Evolutionary conservation across 2,113 vertebrate genomes (phyloP).

Genomic region (Proteles cristata): DNA sequence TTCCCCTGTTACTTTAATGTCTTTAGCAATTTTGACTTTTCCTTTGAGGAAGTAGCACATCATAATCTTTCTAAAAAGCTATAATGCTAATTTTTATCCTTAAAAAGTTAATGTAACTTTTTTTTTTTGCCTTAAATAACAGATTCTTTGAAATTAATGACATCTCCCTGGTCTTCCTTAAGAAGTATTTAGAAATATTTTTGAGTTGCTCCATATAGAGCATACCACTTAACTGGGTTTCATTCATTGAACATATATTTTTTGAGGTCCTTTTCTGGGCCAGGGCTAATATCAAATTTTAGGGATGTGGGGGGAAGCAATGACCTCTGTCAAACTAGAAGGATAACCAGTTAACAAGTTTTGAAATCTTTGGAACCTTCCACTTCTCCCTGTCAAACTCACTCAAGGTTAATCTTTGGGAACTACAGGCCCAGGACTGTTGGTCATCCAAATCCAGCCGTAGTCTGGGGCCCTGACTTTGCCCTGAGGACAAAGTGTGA

Average conservation of each 20-base stretch:
- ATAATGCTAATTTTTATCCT: neutral
- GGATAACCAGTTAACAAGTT: neutral
- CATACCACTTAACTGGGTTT: conserved; percentile 39
- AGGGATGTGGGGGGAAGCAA: neutral
- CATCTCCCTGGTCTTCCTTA: neutral
- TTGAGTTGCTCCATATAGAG: neutral
- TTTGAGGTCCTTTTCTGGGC: conserved; percentile 2
- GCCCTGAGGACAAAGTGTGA: conserved; percentile 63
- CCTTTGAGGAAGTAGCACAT: neutral
- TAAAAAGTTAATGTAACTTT: neutral
- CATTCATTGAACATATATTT: conserved; percentile 33
- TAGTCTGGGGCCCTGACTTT: conserved; percentile 36
- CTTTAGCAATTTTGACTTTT: conserved; percentile 16
- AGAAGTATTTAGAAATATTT: neutral
- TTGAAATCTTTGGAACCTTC: neutral
- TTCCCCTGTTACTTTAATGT: neutral
- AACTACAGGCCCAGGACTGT: neutral
- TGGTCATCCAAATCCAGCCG: neutral
- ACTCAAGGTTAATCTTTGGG: conserved; percentile 42
- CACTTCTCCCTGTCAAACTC: neutral
- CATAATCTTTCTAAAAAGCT: neutral
- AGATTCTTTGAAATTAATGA: neutral
- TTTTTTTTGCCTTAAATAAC: neutral
- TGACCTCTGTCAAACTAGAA: neutral
- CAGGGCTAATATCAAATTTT: conserved; percentile 20